Base-by-base conservation (phyloP, 2,888 invertebrate species). In the Lydus trimaculatus region DNA sequence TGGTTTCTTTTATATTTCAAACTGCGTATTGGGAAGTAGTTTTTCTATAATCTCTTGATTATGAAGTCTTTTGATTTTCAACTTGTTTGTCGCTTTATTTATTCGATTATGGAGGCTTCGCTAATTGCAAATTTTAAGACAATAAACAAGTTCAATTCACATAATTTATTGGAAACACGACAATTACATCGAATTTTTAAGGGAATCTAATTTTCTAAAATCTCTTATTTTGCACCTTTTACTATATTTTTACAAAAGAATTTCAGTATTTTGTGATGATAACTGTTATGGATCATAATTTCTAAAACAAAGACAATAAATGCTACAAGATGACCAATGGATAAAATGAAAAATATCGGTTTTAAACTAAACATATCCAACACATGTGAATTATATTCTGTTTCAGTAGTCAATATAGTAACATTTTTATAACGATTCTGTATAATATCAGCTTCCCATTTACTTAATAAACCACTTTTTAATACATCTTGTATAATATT, bases 381-480 rank as follows among this genome's bases (percentile, higher is more conserved):
- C 8, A 4, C 7, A 60, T n/a, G 4, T 6, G 20, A 20, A 15
- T n/a, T 5, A 3, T 20, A 9, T 15, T 31, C 60, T 3, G 20
- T 3, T 17, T n/a, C n/a, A 33, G 4, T 33, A n/a, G 5, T 13
- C 3, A 60, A 15, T 15, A 58, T 13, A 23, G 58, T 64, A 8
- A 25, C 5, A 31, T 33, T 59, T 11, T 63, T 56, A 23, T 36
- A 33, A 36, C 39, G 58, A 25, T 23, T 59, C 8, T n/a, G 2
- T 15, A 58, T 7, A 25, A 59, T 59, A 33, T 65, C 65, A 20
- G 13, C 2, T 43, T 65, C 60, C 65, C 65, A 65, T 43, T 61
- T 65, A 13, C 8, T 17, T 2, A 65, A 23, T 17, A 65, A 61
- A 13, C 65, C 65, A 25, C 31, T 31, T 17, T 31, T 65, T 23